Conservation (phyloP, 2,113 vertebrate genomes). For the Corvus moneduloides region DNA sequence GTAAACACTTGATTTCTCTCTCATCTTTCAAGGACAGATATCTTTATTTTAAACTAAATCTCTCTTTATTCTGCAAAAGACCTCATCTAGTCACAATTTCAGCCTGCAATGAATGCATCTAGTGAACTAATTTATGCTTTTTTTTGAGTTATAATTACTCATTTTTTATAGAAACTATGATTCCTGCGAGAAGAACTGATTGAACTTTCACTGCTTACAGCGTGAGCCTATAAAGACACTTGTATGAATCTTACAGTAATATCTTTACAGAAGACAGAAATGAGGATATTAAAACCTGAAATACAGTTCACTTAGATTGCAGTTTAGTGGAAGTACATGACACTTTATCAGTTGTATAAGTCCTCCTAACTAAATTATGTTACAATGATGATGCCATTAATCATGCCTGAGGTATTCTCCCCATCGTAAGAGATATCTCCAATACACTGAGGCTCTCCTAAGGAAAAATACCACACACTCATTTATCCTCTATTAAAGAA, state of each 20-base stretch:
- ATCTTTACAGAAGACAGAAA: conserved; percentile 64
- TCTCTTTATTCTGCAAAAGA: conserved; percentile 4
- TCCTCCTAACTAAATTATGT: conserved; percentile 70
- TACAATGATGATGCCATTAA: conserved; percentile 64
- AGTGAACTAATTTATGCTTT: conserved; percentile 45
- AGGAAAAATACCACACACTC: conserved; percentile 45
- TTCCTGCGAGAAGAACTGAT: conserved; percentile 62
- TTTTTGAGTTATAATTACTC: conserved; percentile 43
- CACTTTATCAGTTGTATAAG: conserved; percentile 62
- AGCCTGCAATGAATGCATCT: conserved; percentile 31
- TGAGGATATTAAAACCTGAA: conserved; percentile 67
- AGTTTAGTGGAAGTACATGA: conserved; percentile 64
- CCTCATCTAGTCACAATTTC: conserved; percentile 30
- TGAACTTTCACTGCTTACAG: conserved; percentile 54
- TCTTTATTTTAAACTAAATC: conserved; percentile 35
- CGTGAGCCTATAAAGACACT: conserved; percentile 47
- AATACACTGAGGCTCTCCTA: conserved; percentile 13
- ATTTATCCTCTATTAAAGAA: conserved; percentile 56
- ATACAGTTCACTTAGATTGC: conserved; percentile 63
- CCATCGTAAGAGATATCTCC: conserved; percentile 14
- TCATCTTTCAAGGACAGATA: not conserved
- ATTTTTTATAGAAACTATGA: conserved; percentile 47
- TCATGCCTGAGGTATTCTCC: conserved; percentile 14
- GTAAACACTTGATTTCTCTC: not conserved
- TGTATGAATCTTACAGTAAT: conserved; percentile 54